Conservation (phyloP, 1,140 invertebrate species). For the Arctopsyche grandis region DNA sequence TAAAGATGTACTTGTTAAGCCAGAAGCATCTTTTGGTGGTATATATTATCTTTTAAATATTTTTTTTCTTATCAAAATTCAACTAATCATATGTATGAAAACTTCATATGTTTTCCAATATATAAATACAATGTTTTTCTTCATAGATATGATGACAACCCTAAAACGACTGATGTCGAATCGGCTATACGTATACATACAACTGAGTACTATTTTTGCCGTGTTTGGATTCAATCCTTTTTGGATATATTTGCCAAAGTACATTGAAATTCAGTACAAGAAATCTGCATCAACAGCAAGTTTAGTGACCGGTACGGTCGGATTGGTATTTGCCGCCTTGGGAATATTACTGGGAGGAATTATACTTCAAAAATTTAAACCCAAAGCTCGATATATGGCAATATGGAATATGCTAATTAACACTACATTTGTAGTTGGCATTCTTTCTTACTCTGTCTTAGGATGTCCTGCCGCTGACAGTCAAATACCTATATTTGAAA, state of each 20-base stretch:
- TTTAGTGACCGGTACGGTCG: conserved; percentile 75
- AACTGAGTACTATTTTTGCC: conserved; percentile 74
- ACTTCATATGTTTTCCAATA: too few species aligned
- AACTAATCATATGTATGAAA: too few species aligned
- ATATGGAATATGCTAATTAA: conserved; percentile 79
- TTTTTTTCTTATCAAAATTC: too few species aligned
- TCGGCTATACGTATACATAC: conserved; percentile 74
- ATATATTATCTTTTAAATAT: too few species aligned
- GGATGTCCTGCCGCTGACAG: conserved; percentile 68
- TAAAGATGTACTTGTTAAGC: conserved; percentile 56
- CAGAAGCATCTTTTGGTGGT: conserved; percentile 53
- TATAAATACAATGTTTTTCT: conserved; percentile 10
- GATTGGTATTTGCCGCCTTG: conserved; percentile 76
- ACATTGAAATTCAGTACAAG: conserved; percentile 78
- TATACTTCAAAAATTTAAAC: conserved; percentile 75
- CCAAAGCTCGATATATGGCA: conserved; percentile 73
- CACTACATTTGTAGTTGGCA: conserved; percentile 70
- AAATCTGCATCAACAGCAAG: conserved; percentile 76
- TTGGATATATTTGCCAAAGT: conserved; percentile 80
- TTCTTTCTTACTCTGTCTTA: conserved; percentile 74
- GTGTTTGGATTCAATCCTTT: conserved; percentile 78
- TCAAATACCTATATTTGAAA: conserved; percentile 62
- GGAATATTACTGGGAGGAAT: conserved; percentile 76
- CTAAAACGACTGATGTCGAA: conserved; percentile 72
- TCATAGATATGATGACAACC: conserved; percentile 69